Conservation (phyloP, 2,113 vertebrate genomes). For the Silurus asotus region DNA sequence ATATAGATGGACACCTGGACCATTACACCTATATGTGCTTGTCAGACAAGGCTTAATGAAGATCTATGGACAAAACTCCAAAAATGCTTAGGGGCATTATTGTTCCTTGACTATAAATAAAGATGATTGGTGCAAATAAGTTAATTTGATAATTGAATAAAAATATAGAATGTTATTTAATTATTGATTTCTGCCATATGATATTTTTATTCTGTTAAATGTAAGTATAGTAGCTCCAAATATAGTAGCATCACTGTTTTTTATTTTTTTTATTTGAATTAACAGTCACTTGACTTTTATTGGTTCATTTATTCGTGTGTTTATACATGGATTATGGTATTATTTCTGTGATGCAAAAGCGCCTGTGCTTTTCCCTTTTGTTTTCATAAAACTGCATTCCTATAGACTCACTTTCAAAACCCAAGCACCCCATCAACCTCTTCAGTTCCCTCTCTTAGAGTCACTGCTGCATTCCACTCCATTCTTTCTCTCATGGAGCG, state of each 20-base stretch:
- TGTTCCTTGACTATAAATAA: neutral
- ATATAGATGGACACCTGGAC: neutral
- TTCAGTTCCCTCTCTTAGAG: slow-evolving; percentile 69
- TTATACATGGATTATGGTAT: slow-evolving; percentile 19
- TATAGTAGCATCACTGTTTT: neutral
- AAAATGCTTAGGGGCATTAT: neutral
- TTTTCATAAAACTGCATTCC: slow-evolving; percentile 70
- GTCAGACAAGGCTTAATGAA: neutral
- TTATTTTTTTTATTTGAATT: neutral
- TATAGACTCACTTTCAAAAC: slow-evolving; percentile 83
- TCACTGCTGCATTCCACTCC: slow-evolving; percentile 85
- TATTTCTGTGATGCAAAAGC: neutral
- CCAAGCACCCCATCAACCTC: neutral
- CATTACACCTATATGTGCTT: neutral
- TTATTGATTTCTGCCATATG: neutral
- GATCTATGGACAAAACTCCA: neutral
- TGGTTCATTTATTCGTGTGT: neutral
- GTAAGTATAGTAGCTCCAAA: neutral
- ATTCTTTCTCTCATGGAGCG: slow-evolving; percentile 57
- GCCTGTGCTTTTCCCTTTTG: neutral
- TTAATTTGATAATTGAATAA: slow-evolving; percentile 2
- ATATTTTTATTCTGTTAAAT: neutral
- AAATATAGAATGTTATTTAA: neutral
- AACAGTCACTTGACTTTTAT: slow-evolving; percentile 5
- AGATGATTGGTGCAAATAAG: slow-evolving; percentile 42